A percentile compares a stretch with the other conserved stretches of the same genome.
Evolutionary conservation across 2,113 vertebrate species (phyloP).

Genomic region (Platichthys flesus): DNA sequence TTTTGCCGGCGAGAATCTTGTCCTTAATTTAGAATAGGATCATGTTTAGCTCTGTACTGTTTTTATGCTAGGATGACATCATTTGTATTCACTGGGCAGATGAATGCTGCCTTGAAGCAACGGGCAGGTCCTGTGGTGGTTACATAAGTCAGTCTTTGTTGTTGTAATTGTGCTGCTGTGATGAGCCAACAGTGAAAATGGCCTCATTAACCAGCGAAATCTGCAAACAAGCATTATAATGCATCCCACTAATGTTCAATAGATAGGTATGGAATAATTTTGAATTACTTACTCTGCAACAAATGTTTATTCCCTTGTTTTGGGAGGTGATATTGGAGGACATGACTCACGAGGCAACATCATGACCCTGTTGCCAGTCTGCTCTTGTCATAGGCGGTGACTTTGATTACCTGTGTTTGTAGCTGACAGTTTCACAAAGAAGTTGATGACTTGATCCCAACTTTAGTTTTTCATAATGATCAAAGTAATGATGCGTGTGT

Average conservation of each 20-base stretch:
- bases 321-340: no score
- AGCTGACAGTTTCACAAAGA: background rate
- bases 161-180: constrained; percentile 52
- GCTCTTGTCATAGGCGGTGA: background rate
- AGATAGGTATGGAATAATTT: background rate
- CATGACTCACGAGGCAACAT: no score
- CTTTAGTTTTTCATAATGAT: background rate
- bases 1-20: background rate
- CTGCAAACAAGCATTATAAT: constrained; percentile 23
- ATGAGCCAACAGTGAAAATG: constrained; percentile 38
- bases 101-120: constrained; percentile 62
- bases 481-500: background rate
- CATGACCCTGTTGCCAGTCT: no score
- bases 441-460: background rate
- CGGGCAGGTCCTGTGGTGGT: constrained; percentile 55
- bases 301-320: no score
- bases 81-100: constrained; percentile 31
- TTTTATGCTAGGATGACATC: constrained; percentile 11
- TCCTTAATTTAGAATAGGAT: constrained; percentile 16
- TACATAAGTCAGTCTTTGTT: constrained; percentile 70
- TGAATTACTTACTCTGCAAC: background rate
- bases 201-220: constrained; percentile 45
- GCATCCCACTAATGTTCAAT: constrained; percentile 13
- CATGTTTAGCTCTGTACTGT: constrained; percentile 19
- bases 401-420: background rate